Conservation (phyloP, 2,113 vertebrate genomes). For the Synodontis membranacea region DNA sequence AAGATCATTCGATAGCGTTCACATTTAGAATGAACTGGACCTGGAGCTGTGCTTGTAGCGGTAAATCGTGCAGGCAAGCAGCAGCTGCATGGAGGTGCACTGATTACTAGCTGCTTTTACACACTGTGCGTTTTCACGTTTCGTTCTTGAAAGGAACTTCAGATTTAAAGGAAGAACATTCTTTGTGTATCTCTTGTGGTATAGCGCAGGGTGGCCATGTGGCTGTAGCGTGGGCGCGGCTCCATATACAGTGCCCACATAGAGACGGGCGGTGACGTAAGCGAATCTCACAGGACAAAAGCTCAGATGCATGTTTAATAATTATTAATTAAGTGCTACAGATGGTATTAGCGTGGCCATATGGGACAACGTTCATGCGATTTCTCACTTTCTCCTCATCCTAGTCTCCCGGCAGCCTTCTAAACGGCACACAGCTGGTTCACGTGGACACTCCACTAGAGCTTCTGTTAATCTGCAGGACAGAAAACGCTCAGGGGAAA, state of each 20-base stretch:
- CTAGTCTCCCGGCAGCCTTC: neutral
- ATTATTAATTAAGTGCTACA: neutral
- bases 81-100: neutral
- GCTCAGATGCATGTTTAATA: neutral
- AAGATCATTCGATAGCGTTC: neutral
- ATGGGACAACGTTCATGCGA: neutral
- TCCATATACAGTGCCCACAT: neutral
- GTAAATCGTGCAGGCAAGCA: neutral
- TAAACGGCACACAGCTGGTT: neutral
- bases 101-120: neutral
- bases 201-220: neutral
- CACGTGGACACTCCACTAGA: neutral
- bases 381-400: neutral
- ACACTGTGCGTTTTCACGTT: neutral
- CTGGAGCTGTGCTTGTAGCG: neutral
- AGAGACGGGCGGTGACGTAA: neutral
- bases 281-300: neutral
- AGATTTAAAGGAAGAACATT: neutral
- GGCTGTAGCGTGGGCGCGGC: neutral
- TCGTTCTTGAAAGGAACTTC: neutral
- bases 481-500: neutral
- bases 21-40: neutral
- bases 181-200: constrained; percentile 8
- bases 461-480: neutral
- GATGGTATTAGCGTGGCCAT: neutral